A percentile compares a stretch with the other conserved stretches of the same genome.
Conservation (phyloP, 2,797 vertebrate species). For the Tiaroga cobitis region DNA sequence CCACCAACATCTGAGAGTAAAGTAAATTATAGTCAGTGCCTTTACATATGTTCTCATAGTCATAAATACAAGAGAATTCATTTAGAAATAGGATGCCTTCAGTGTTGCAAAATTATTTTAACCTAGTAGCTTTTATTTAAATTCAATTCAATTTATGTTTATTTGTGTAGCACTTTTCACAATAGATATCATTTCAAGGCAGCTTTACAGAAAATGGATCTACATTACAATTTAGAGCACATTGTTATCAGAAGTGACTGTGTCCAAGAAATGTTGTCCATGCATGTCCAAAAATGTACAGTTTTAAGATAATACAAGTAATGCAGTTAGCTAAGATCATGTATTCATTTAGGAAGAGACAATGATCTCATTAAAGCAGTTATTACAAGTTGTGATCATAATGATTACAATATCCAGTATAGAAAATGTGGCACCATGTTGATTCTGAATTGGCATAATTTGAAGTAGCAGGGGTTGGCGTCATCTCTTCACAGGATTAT, state of each 20-base stretch:
- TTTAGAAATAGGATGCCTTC: not conserved
- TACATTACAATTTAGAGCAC: not conserved
- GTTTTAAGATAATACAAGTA: not conserved
- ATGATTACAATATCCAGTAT: not conserved
- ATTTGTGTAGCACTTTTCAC: not conserved
- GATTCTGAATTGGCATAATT: not conserved
- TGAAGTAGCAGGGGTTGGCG: not conserved
- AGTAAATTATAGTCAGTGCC: not conserved
- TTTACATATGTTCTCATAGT: slow-evolving; percentile 2
- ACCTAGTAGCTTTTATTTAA: not conserved
- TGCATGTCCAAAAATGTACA: not conserved
- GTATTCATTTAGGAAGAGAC: not conserved
- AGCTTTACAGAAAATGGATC: not conserved
- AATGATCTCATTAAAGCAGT: not conserved
- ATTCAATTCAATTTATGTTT: not conserved
- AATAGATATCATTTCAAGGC: not conserved
- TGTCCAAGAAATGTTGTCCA: not conserved
- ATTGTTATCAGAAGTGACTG: not conserved
- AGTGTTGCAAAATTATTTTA: not conserved
- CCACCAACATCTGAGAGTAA: not conserved
- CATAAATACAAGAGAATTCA: not conserved
- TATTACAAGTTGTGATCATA: not conserved
- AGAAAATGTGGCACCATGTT: not conserved
- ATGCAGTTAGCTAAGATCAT: not conserved
- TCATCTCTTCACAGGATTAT: not conserved